These are phyloP conservation scores for Rynchops niger DNA, from an alignment of 2,113 vertebrate genomes.

Conservation along the genomic window DNA sequence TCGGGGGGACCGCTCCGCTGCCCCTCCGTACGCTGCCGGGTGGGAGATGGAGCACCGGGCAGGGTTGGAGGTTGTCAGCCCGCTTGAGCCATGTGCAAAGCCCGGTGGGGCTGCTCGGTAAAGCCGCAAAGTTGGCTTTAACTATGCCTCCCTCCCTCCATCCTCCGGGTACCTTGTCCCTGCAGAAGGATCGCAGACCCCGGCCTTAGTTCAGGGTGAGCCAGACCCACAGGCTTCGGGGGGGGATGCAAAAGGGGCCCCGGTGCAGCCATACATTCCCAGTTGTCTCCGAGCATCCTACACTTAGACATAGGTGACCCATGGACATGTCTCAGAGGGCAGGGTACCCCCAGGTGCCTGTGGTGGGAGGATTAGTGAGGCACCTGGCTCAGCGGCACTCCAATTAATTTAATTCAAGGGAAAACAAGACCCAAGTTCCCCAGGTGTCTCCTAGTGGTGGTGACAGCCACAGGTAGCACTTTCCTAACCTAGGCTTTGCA, in stretches of 20 bases:
- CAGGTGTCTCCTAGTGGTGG: neutral
- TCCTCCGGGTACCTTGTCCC: neutral
- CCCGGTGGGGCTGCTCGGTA: neutral
- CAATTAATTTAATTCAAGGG: neutral
- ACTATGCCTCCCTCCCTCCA: no score
- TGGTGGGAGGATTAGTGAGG: neutral
- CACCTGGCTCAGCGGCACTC: neutral
- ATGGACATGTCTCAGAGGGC: neutral
- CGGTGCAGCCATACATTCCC: rapidly evolving
- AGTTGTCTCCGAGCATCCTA: neutral
- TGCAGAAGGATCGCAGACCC: neutral
- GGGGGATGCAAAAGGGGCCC: neutral
- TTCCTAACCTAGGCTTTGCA: neutral
- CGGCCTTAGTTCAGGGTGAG: neutral
- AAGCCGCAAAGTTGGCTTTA: neutral
- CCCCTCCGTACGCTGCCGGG: neutral
- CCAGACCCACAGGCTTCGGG: rapidly evolving
- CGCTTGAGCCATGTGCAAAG: neutral
- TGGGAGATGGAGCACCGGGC: neutral
- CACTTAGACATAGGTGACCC: neutral
- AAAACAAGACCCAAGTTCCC: neutral
- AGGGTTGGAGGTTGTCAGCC: neutral
- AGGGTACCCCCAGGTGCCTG: neutral
- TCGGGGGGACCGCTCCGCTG: no score
- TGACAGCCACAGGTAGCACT: neutral